A percentile compares a stretch with the other conserved stretches of the same genome.
These are phyloP conservation scores for Ceryle rudis DNA, from an alignment of 2,797 vertebrate genomes.

Conservation along the genomic window DNA sequence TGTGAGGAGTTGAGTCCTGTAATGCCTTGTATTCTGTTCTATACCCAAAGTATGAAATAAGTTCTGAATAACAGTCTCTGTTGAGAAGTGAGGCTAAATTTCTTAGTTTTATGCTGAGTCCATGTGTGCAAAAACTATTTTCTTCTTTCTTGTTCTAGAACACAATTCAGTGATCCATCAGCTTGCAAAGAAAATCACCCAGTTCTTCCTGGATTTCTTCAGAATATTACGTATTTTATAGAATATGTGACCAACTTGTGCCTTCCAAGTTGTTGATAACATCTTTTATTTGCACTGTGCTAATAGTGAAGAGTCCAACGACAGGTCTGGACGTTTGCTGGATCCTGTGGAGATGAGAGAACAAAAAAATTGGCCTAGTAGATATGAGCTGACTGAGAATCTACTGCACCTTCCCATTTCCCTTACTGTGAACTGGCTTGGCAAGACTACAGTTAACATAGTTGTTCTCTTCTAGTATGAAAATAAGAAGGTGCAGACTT, in stretches of 20 bases:
- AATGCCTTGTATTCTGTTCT: not conserved
- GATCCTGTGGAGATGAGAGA: not conserved
- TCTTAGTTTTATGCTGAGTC: not conserved
- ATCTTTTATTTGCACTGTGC: not conserved
- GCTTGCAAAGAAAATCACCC: not conserved
- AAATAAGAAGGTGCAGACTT: not conserved
- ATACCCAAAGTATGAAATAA: not conserved
- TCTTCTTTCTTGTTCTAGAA: not conserved
- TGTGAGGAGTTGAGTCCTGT: not conserved
- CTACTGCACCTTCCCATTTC: not conserved
- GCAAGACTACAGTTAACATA: not conserved
- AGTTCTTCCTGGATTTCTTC: not conserved
- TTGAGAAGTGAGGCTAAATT: not conserved
- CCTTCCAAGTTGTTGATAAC: not conserved
- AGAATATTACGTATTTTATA: not conserved
- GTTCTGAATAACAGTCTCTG: not conserved
- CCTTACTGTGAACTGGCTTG: not conserved
- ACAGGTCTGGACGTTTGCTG: not conserved
- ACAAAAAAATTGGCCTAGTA: not conserved
- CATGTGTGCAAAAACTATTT: not conserved
- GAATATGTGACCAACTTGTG: not conserved
- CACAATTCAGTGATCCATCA: not conserved
- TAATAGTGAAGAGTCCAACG: not conserved
- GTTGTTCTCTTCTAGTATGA: not conserved
- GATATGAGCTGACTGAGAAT: not conserved